A percentile compares a stretch with the other conserved stretches of the same genome.
phyloP scores from a whole-genome alignment of 2,797 vertebrate species.

The Lithobates pipiens region DNA sequence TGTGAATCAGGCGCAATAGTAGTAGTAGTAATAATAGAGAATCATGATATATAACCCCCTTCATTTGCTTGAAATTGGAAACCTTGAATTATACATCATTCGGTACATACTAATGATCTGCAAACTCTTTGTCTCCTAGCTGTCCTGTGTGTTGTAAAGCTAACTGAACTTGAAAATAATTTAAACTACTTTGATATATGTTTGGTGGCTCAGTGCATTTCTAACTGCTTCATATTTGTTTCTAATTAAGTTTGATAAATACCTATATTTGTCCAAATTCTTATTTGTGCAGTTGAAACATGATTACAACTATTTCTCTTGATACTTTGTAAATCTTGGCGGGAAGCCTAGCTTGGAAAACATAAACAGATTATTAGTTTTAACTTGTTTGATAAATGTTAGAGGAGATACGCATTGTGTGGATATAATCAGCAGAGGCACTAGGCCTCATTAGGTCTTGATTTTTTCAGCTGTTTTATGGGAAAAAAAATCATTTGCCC shows the following conservation, averaged over 20 bases:
- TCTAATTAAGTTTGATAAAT: constrained; percentile 60
- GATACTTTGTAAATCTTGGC: constrained; percentile 56
- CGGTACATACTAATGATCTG: background rate
- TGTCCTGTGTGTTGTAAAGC: constrained; percentile 5
- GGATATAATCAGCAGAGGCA: constrained; percentile 34
- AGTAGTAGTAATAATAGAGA: background rate
- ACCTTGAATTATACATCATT: background rate
- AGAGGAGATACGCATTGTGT: constrained; percentile 49
- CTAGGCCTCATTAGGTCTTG: constrained; percentile 24
- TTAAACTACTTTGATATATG: constrained; percentile 39
- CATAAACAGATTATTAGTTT: constrained; percentile 56
- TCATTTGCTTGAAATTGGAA: background rate
- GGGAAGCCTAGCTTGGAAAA: constrained; percentile 39
- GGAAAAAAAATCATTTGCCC: constrained; percentile 20
- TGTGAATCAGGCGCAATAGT: background rate
- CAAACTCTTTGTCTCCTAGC: background rate
- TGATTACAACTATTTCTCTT: constrained; percentile 52
- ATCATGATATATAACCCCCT: background rate
- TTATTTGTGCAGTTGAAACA: constrained; percentile 41
- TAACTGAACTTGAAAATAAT: constrained; percentile 33
- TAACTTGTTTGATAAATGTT: constrained; percentile 50
- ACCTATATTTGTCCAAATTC: constrained; percentile 49
- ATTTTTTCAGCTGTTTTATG: constrained; percentile 21
- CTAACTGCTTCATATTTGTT: constrained; percentile 51
- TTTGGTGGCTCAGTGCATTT: constrained; percentile 34